Base-by-base conservation (phyloP, 2,113 vertebrate genomes). In the Anguilla rostrata region DNA sequence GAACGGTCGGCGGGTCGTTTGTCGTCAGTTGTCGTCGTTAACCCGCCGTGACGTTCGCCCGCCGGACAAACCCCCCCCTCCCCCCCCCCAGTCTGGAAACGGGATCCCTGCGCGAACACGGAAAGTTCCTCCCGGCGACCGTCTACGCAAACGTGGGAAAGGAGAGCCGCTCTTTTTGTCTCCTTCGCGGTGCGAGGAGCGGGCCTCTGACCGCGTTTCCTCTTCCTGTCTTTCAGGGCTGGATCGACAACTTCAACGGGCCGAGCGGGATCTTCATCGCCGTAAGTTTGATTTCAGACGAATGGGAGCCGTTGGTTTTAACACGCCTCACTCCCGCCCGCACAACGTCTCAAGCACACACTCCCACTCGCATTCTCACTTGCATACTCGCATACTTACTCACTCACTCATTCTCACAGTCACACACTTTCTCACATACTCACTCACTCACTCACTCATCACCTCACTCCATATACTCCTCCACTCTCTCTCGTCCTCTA, bases 251-350 rank as follows among this genome's bases (percentile, higher is more conserved):
- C 92, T 96, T 97, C 90, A 96, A 97, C 91, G 96, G 96, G 92
- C 96, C 96, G 86, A 96, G 96, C 94, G 98, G 98, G 92, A 95
- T 99, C 89, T 97, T 99, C 90, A 99, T 99, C 91, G 98, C 98
- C 85, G 98, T 99, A 92, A 98, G 97, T 97, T 75, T 75, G 0
- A 75, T 75, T 75, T 29, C 11, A 75, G 6, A 34, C 1, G 6
- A 34, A 46, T 6, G 43, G 43, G 4, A 4, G 3, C 43, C 4
- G 43, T 8, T 46, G 20, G 60, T 22, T 63, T 63, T 63, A 1
- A 16, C 63, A 22, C 63, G 3, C 63, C 22, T 20, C 3, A 3
- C 20, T n/a, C 7, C 63, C 20, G 22, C 26, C 0, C 34, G 5
- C 78, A 39, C 29, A 46, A 46, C 2, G 2, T 46, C 43, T 46